A percentile compares a stretch with the other conserved stretches of the same genome.
Conservation (phyloP, 2,888 invertebrate species). For the Phyto melanocephala region DNA sequence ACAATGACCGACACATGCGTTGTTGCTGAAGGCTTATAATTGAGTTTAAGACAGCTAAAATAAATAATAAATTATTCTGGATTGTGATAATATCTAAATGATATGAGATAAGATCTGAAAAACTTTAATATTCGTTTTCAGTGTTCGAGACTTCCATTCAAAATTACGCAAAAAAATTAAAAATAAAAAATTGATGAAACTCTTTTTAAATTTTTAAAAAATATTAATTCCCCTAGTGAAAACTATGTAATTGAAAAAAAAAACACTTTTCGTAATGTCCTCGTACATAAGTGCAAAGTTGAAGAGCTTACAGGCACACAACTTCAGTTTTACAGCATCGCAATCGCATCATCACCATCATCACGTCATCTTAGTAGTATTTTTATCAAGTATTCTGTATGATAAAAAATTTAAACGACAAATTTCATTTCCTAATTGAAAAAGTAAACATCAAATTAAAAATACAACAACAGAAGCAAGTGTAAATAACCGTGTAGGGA, state of each 20-base stretch:
- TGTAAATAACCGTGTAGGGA: neutral
- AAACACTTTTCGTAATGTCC: neutral
- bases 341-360: neutral
- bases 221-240: too few relatives aligned
- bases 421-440: conserved; percentile 60
- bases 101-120: too few relatives aligned
- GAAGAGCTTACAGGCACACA: neutral
- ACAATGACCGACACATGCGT: too few relatives aligned
- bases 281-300: neutral
- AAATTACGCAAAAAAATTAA: too few relatives aligned
- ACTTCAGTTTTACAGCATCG: conserved; percentile 11
- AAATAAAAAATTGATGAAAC: too few relatives aligned
- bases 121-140: too few relatives aligned
- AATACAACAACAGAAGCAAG: neutral
- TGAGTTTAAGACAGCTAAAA: too few relatives aligned
- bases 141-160: too few relatives aligned
- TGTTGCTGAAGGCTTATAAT: too few relatives aligned
- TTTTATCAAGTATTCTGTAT: conserved; percentile 61
- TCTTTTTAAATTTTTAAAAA: too few relatives aligned
- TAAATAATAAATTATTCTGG: too few relatives aligned
- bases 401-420: conserved; percentile 62
- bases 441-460: conserved; percentile 37
- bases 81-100: too few relatives aligned
- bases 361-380: conserved; percentile 26
- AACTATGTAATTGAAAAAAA: neutral